Evolutionary conservation across 2,113 vertebrate genomes (phyloP).

Genomic region (Hydropotes inermis): DNA sequence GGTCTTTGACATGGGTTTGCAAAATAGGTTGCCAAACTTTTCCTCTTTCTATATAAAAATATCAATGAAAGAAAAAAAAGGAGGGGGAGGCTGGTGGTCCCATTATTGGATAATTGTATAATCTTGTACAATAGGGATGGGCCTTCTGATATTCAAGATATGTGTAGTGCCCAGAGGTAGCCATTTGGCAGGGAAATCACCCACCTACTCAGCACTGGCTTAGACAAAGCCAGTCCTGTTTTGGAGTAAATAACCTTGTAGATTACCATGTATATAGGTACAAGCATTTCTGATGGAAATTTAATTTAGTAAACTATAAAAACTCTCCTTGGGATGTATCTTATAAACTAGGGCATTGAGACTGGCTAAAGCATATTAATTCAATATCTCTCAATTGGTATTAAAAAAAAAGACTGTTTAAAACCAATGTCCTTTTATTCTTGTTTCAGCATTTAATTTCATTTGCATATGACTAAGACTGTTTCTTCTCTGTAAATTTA

Average conservation of each 20-base stretch:
- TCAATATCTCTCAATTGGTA: constrained; percentile 78
- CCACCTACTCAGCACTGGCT: background rate
- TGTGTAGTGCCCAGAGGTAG: background rate
- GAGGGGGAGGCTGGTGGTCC: background rate
- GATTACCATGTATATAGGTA: background rate
- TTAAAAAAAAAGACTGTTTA: constrained; percentile 72
- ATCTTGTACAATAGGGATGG: background rate
- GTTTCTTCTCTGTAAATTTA: constrained; percentile 81
- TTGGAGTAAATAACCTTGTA: constrained; percentile 14
- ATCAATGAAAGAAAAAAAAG: constrained; percentile 12
- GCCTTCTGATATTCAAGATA: background rate
- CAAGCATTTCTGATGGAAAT: constrained; percentile 68
- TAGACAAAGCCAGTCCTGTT: constrained; percentile 19
- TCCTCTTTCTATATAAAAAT: constrained; percentile 40
- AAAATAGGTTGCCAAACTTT: constrained; percentile 49
- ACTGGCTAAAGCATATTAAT: constrained; percentile 73
- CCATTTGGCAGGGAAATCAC: background rate
- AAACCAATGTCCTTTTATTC: constrained; percentile 81
- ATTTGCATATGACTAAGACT: constrained; percentile 82
- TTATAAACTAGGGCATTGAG: constrained; percentile 69
- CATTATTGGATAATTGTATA: background rate
- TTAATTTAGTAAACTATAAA: constrained; percentile 75
- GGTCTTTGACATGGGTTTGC: constrained; percentile 54
- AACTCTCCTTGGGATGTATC: constrained; percentile 63
- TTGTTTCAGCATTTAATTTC: constrained; percentile 81